phyloP scores from a whole-genome alignment of 2,888 invertebrate species.

The Torymus auratus region DNA sequence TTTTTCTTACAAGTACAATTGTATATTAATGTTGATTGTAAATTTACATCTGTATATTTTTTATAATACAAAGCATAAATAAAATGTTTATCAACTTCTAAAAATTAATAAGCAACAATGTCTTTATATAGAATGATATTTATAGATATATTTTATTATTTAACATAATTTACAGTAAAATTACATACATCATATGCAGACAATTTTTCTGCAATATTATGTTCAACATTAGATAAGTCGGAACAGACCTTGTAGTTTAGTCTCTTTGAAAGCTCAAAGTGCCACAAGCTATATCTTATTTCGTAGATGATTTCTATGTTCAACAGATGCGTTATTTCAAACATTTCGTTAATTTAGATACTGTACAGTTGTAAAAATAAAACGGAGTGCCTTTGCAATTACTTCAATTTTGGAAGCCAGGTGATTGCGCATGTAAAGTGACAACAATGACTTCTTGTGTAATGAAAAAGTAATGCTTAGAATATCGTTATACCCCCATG shows the following conservation, averaged over 20 bases:
- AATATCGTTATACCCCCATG: constrained; percentile 40
- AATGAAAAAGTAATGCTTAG: constrained; percentile 45
- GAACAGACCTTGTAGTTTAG: constrained; percentile 55
- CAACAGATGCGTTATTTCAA: constrained; percentile 44
- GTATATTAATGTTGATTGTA: too few relatives aligned
- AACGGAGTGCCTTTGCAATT: constrained; percentile 39
- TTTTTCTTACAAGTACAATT: too few relatives aligned
- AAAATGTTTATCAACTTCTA: constrained; percentile 12
- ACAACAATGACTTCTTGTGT: constrained; percentile 46
- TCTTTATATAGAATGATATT: constrained; percentile 33
- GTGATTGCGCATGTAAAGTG: constrained; percentile 39
- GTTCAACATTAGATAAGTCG: constrained; percentile 53
- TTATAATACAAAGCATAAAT: background rate
- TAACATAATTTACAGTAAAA: constrained; percentile 70
- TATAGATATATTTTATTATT: constrained; percentile 65
- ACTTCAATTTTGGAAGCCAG: constrained; percentile 47
- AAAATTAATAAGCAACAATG: constrained; percentile 15
- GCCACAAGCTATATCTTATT: constrained; percentile 41
- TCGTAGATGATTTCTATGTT: constrained; percentile 36
- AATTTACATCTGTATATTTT: background rate
- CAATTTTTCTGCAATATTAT: constrained; percentile 60
- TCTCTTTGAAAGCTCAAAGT: constrained; percentile 50
- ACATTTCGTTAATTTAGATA: constrained; percentile 42
- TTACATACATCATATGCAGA: constrained; percentile 65
- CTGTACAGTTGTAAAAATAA: constrained; percentile 58